A percentile compares a stretch with the other conserved stretches of the same genome.
phyloP scores from a whole-genome alignment of 2,888 invertebrate species.

The Polyploca ridens region DNA sequence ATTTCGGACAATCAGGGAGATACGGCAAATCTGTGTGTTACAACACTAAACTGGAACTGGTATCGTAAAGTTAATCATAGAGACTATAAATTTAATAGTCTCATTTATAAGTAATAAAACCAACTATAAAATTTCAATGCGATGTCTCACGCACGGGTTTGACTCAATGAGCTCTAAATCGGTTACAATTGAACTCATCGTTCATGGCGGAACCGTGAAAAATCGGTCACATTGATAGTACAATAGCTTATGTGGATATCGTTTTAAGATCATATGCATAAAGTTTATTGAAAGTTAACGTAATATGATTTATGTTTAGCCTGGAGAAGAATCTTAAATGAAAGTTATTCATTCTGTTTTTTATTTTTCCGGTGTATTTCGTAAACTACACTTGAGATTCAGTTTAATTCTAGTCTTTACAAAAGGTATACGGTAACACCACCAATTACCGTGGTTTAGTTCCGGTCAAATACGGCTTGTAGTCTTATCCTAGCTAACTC shows the following conservation, averaged over 20 bases:
- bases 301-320: background rate
- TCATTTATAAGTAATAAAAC: slow-evolving; percentile 80
- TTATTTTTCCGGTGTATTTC: too few relatives aligned
- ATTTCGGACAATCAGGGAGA: slow-evolving; percentile 46
- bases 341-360: too few relatives aligned
- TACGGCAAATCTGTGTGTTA: slow-evolving; percentile 52
- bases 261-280: slow-evolving; percentile 25
- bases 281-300: background rate
- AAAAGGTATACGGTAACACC: too few relatives aligned
- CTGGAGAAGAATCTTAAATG: background rate
- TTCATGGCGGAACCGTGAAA: slow-evolving; percentile 67
- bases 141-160: slow-evolving; percentile 69
- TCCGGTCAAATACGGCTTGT: too few relatives aligned
- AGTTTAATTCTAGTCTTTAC: too few relatives aligned
- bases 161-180: slow-evolving; percentile 73
- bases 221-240: slow-evolving; percentile 74
- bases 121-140: slow-evolving; percentile 76
- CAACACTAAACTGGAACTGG: slow-evolving; percentile 54
- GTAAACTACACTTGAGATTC: too few relatives aligned
- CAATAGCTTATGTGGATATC: slow-evolving; percentile 51
- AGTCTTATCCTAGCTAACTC: too few relatives aligned
- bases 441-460: too few relatives aligned
- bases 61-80: slow-evolving; percentile 75
- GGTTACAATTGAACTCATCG: slow-evolving; percentile 74
- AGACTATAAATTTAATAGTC: slow-evolving; percentile 77